Conservation (phyloP, 2,888 invertebrate genomes). For the Ctenicera cuprea region DNA sequence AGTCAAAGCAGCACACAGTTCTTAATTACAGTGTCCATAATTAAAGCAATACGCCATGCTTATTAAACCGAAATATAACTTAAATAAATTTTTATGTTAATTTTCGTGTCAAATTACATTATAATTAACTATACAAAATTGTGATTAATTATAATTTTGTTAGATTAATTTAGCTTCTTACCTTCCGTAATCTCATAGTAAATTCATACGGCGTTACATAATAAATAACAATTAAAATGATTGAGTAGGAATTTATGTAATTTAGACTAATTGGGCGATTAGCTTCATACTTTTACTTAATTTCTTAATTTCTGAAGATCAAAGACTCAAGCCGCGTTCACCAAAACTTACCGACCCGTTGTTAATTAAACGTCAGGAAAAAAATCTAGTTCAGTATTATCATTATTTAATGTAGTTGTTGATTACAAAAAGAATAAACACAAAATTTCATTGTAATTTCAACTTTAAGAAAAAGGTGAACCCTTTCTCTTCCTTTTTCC, state of each 20-base stretch:
- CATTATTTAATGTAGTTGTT: slow-evolving; percentile 9
- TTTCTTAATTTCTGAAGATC: slow-evolving; percentile 38
- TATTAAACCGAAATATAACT: slow-evolving; percentile 64
- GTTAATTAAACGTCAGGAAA: slow-evolving; percentile 11
- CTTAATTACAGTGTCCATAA: slow-evolving; percentile 66
- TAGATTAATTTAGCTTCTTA: slow-evolving; percentile 26
- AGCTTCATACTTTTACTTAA: slow-evolving; percentile 27
- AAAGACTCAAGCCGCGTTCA: slow-evolving; percentile 29
- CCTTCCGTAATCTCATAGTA: slow-evolving; percentile 8
- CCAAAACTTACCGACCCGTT: slow-evolving; percentile 15
- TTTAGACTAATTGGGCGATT: slow-evolving; percentile 37
- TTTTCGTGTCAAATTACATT: slow-evolving; percentile 47
- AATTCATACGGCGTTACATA: slow-evolving; percentile 32
- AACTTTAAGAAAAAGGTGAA: neutral
- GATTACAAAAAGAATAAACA: slow-evolving; percentile 5
- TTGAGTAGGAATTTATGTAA: slow-evolving; percentile 38
- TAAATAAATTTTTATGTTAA: slow-evolving; percentile 66
- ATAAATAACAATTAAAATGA: slow-evolving; percentile 41
- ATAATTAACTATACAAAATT: slow-evolving; percentile 54
- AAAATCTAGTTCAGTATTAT: neutral
- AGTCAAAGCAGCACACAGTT: neutral
- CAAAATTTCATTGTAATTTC: neutral
- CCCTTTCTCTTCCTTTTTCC: slow-evolving; percentile 45
- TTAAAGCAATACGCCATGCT: slow-evolving; percentile 65
- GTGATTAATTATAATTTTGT: slow-evolving; percentile 50